Conservation (phyloP, 2,797 vertebrate genomes). For the Melanotaenia trifasciata region DNA sequence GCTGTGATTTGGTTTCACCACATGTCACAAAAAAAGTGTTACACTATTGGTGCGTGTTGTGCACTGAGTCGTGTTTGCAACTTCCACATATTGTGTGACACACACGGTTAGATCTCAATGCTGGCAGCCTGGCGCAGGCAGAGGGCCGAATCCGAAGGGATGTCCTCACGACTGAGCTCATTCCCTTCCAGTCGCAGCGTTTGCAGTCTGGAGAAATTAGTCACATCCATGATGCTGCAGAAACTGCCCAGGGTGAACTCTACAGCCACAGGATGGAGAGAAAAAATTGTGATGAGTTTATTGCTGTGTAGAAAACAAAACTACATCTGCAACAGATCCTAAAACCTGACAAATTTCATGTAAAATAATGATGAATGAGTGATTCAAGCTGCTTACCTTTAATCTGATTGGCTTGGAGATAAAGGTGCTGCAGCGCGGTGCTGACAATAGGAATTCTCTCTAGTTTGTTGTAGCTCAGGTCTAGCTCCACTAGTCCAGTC, state of each 20-base stretch:
- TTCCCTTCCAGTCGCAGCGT: slow-evolving; percentile 95
- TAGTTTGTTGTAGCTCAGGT: slow-evolving; percentile 95
- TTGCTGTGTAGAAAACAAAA: background rate
- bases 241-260: slow-evolving; percentile 96
- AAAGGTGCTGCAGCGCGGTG: slow-evolving; percentile 92
- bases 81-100: background rate
- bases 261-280: slow-evolving; percentile 47
- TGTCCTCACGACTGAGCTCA: slow-evolving; percentile 84
- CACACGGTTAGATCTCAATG: slow-evolving; percentile 87
- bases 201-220: slow-evolving; percentile 92
- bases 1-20: background rate
- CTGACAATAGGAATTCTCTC: slow-evolving; percentile 93
- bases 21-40: background rate
- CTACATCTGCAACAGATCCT: background rate
- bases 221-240: slow-evolving; percentile 89
- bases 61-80: background rate
- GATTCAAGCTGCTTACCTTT: slow-evolving; percentile 82
- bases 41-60: background rate
- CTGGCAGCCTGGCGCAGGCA: slow-evolving; percentile 89
- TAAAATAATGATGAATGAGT: background rate
- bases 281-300: background rate
- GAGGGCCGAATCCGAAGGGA: slow-evolving; percentile 87
- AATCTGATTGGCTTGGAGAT: slow-evolving; percentile 96
- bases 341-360: background rate
- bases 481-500: slow-evolving; percentile 93